Evolutionary conservation across 2,113 vertebrate species (phyloP).

Genomic region (Bucco capensis): DNA sequence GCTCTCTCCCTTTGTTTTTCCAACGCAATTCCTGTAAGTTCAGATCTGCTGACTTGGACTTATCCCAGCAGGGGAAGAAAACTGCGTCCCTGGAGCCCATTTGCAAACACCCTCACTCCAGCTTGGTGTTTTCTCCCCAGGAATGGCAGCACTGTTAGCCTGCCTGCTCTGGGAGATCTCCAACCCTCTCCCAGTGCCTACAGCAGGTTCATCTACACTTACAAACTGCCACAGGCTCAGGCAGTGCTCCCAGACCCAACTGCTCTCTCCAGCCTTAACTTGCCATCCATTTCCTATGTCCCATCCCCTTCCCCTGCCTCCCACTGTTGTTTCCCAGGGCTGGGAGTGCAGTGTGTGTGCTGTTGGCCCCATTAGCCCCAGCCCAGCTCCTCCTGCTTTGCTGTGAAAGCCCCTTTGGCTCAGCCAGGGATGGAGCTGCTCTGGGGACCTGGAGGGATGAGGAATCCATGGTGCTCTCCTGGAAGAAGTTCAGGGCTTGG

Average conservation of each 20-base stretch:
- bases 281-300: background rate
- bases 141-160: background rate
- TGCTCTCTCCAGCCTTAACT: background rate
- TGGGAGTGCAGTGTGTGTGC: background rate
- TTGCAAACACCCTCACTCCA: background rate
- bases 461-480: background rate
- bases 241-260: background rate
- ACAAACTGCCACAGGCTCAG: background rate
- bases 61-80: background rate
- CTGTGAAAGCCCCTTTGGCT: background rate
- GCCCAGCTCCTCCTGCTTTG: background rate
- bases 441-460: accelerated
- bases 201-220: background rate
- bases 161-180: background rate
- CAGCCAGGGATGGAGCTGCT: accelerated
- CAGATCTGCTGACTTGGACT: background rate
- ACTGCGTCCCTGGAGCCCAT: background rate
- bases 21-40: background rate
- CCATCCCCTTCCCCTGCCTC: background rate
- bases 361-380: background rate
- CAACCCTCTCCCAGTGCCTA: background rate
- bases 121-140: background rate
- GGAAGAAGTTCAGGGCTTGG: too few species aligned
- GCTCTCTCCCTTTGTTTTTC: background rate
- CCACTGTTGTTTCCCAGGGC: background rate